Conservation (phyloP, 1,140 invertebrate species). For the Cryptotermes secundus region DNA sequence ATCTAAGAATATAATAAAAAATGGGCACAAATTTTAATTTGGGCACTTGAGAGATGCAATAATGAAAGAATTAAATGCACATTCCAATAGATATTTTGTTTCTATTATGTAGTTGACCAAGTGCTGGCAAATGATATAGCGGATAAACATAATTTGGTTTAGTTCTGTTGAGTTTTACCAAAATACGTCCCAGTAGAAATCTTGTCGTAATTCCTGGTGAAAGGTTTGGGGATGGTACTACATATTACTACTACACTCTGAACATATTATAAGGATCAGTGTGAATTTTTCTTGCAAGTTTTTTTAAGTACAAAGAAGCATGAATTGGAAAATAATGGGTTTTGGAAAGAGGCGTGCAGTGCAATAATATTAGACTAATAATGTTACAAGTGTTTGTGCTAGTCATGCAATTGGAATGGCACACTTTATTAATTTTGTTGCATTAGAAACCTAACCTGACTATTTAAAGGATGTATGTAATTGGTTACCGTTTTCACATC, state of each 20-base stretch:
- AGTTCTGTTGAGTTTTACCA: background rate
- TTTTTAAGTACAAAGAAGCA: background rate
- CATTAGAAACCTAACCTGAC: background rate
- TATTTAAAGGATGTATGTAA: background rate
- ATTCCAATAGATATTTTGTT: background rate
- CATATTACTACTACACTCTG: background rate
- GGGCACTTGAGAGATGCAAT: background rate
- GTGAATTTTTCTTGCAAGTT: background rate
- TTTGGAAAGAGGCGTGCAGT: constrained; percentile 22
- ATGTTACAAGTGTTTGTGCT: background rate
- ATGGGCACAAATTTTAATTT: background rate
- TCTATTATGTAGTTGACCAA: background rate
- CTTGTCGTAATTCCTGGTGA: background rate
- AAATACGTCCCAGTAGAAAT: background rate
- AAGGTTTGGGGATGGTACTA: background rate
- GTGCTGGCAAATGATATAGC: background rate
- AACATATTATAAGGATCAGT: background rate
- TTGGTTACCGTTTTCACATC: background rate
- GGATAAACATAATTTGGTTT: background rate
- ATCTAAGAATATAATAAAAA: constrained; percentile 16
- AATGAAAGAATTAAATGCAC: background rate
- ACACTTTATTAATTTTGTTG: background rate
- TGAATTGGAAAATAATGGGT: background rate
- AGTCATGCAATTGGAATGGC: background rate
- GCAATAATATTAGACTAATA: constrained; percentile 23